Percentiles rank a stretch among this genome's conserved stretches.
phyloP scores from a whole-genome alignment of 2,113 vertebrate species.

The western clawed frog (Xenopus tropicalis) region UCB_Xtro_10.0 CM004446.2:146336501-146337000 shows the following conservation, averaged over 20 bases:
- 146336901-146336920: conserved; percentile 11
- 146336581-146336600: background rate
- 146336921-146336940: conserved; percentile 1
- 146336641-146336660: too few species aligned
- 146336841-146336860: background rate
- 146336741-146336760: background rate
- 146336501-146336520: too few species aligned
- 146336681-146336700: too few species aligned
- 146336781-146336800: background rate
- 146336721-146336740: too few species aligned
- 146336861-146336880: conserved; percentile 15
- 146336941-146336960: conserved; percentile 2
- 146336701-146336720: too few species aligned
- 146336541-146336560: too few species aligned
- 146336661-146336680: too few species aligned
- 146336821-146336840: background rate
- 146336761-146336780: background rate
- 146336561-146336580: too few species aligned
- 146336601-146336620: background rate
- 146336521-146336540: too few species aligned
- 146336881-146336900: background rate
- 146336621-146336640: too few species aligned
- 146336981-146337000: too few species aligned
- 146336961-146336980: conserved; percentile 23
- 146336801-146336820: background rate